phyloP scores from a whole-genome alignment of 1,140 invertebrate species.

The Apis dorsata region DNA sequence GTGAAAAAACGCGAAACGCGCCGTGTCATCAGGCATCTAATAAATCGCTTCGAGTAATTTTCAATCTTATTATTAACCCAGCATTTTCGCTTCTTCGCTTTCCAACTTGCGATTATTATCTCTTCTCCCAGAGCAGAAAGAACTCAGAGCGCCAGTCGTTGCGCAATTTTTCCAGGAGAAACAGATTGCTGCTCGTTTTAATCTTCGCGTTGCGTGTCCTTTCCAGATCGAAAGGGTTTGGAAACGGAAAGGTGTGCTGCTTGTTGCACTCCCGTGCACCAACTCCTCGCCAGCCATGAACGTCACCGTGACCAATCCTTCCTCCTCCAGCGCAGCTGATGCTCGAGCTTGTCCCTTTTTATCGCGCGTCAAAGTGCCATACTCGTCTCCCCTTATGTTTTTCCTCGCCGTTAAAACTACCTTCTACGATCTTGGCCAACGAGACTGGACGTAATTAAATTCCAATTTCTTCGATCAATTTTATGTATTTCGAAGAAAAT shows the following conservation, averaged over 20 bases:
- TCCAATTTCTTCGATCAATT: too few species aligned
- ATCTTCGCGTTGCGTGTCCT: too few species aligned
- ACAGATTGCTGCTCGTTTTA: too few species aligned
- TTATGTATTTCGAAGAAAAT: too few species aligned
- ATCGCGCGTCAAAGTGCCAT: slow-evolving; percentile 3
- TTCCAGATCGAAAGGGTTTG: background rate
- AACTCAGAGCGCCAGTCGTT: too few species aligned
- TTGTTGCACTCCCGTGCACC: background rate
- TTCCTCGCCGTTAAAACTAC: background rate
- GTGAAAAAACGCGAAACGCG: background rate
- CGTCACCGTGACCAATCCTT: slow-evolving; percentile 37
- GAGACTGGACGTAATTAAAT: too few species aligned
- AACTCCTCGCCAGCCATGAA: slow-evolving; percentile 18
- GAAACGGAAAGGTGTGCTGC: too few species aligned
- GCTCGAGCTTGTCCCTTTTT: background rate
- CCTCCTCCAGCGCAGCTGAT: slow-evolving; percentile 20
- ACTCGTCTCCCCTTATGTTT: background rate
- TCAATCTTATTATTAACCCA: background rate
- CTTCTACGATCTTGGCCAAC: background rate
- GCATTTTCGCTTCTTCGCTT: background rate
- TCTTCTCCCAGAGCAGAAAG: too few species aligned
- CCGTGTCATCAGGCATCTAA: slow-evolving; percentile 42
- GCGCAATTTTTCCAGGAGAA: too few species aligned
- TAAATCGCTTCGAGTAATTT: slow-evolving; percentile 1
- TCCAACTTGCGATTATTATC: too few species aligned